These are phyloP conservation scores for Climacteris rufus DNA, from an alignment of 2,113 vertebrate genomes.

Conservation along the genomic window DNA sequence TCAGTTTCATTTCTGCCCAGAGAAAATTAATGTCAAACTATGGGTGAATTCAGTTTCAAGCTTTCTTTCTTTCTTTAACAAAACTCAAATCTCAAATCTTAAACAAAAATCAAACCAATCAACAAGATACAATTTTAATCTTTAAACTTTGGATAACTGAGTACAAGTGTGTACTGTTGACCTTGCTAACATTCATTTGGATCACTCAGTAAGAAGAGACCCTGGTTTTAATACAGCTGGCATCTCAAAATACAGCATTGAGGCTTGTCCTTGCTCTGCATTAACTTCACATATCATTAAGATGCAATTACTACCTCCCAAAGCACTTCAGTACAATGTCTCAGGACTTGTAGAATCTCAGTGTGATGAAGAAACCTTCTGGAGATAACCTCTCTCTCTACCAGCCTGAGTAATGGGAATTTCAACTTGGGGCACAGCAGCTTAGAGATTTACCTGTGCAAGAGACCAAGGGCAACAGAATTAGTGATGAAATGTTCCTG, in stretches of 20 bases:
- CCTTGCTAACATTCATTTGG: neutral
- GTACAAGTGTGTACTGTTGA: neutral
- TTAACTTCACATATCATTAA: neutral
- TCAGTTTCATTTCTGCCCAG: neutral
- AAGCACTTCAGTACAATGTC: neutral
- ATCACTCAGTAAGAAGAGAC: neutral
- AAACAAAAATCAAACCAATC: neutral
- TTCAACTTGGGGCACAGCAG: neutral
- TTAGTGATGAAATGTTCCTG: neutral
- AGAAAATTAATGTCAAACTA: neutral
- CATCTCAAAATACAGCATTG: neutral
- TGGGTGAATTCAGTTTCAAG: neutral
- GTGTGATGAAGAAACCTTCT: neutral
- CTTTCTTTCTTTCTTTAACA: neutral
- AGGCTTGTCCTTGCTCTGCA: neutral
- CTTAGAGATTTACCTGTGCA: neutral
- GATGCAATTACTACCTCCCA: neutral
- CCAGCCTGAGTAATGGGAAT: neutral
- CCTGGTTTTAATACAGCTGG: neutral
- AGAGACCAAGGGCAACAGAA: neutral
- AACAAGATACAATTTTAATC: neutral
- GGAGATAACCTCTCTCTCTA: neutral
- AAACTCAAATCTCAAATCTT: too few relatives aligned
- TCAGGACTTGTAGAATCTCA: neutral
- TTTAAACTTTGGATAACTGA: neutral